Conservation (phyloP, 2,113 vertebrate species). For the Scartelaos histophorus region DNA sequence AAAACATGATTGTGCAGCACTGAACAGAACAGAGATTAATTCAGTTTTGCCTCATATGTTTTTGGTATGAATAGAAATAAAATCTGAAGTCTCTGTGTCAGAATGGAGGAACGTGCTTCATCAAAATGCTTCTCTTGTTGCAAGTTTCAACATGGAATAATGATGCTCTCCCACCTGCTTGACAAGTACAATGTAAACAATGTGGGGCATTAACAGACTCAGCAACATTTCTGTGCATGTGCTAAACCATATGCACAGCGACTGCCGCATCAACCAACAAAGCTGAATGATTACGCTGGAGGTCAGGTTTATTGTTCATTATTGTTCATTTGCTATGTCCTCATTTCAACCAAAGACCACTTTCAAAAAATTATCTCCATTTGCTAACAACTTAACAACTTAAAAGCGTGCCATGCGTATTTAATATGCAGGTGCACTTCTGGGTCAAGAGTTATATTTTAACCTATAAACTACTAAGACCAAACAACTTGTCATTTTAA, state of each 20-base stretch:
- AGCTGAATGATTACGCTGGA: neutral
- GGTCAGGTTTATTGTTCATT: neutral
- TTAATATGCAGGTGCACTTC: neutral
- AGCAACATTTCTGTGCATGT: constrained; percentile 1
- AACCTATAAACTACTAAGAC: too few relatives aligned
- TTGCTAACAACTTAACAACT: neutral
- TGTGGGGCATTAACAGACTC: neutral
- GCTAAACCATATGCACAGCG: neutral
- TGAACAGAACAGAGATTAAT: constrained; percentile 4
- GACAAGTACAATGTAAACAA: constrained; percentile 5
- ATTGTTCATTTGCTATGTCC: neutral
- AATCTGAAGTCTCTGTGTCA: neutral
- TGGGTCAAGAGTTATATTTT: too few relatives aligned
- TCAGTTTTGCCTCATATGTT: too few relatives aligned
- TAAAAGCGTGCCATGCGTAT: neutral
- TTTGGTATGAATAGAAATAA: neutral
- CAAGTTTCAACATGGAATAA: constrained; percentile 1
- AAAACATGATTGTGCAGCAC: constrained; percentile 6
- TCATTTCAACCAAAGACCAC: neutral
- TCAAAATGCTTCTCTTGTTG: neutral
- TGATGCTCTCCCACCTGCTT: constrained; percentile 2
- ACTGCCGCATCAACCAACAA: neutral
- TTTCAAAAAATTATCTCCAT: neutral
- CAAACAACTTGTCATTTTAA: too few relatives aligned
- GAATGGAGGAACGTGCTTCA: neutral